Conservation (phyloP, 2,888 invertebrate genomes). For the Vesta saturnalis region DNA sequence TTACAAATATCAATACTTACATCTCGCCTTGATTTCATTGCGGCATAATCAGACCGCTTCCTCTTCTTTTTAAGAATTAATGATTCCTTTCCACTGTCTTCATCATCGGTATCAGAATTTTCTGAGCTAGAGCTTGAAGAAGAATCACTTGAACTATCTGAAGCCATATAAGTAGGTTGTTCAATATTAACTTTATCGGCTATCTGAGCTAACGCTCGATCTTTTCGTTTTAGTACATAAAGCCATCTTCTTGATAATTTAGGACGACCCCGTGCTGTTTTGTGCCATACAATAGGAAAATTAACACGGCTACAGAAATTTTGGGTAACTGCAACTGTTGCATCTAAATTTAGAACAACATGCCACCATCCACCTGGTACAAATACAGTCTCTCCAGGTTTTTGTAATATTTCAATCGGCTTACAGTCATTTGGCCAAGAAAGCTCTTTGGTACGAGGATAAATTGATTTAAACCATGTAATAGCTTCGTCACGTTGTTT, state of each 20-base stretch:
- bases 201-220: conserved; percentile 79
- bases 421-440: conserved; percentile 92
- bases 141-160: conserved; percentile 87
- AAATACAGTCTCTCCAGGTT: conserved; percentile 97
- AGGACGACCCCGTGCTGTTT: conserved; percentile 91
- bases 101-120: conserved; percentile 63
- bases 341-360: conserved; percentile 96
- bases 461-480: conserved; percentile 96
- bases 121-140: conserved; percentile 64
- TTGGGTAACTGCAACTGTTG: conserved; percentile 97
- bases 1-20: not conserved
- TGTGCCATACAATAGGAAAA: conserved; percentile 98
- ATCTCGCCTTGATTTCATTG: not conserved
- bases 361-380: conserved; percentile 99
- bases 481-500: conserved; percentile 98
- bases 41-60: no score
- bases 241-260: conserved; percentile 96
- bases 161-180: conserved; percentile 89
- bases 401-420: conserved; percentile 94
- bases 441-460: conserved; percentile 89
- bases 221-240: conserved; percentile 68
- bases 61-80: conserved; percentile 83
- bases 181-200: conserved; percentile 87
- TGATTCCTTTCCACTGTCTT: conserved; percentile 89
- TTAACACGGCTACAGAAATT: conserved; percentile 97